These are phyloP conservation scores for Sinocyclocheilus maitianheensis DNA, from an alignment of 2,113 vertebrate genomes.

Conservation along the genomic window DNA sequence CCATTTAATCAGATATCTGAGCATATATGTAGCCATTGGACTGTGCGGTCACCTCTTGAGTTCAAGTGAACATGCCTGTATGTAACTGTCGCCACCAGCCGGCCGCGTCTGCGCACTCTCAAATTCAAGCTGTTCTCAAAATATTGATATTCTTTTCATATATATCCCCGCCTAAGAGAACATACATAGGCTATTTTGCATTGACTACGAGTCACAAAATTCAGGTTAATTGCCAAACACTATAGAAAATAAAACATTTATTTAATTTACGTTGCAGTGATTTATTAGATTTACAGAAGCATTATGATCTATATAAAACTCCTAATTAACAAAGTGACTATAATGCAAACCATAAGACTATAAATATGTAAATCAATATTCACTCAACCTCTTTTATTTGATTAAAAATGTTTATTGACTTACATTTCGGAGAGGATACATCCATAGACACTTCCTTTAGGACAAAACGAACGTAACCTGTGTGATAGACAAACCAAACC, in stretches of 20 bases:
- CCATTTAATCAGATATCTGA: background rate
- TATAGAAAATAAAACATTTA: background rate
- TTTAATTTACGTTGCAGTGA: background rate
- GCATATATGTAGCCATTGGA: background rate
- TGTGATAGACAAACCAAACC: background rate
- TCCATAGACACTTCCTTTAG: slow-evolving; percentile 5
- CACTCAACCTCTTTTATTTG: background rate
- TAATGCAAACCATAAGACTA: background rate
- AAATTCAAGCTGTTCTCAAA: background rate
- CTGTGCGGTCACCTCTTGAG: background rate
- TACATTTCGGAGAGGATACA: slow-evolving; percentile 37
- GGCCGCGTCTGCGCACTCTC: slow-evolving; percentile 35
- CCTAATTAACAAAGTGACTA: background rate
- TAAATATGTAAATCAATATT: background rate
- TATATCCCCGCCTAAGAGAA: background rate
- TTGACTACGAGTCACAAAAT: background rate
- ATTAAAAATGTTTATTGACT: slow-evolving; percentile 37
- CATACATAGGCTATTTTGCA: background rate
- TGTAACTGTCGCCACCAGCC: slow-evolving; percentile 59
- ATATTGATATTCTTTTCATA: background rate
- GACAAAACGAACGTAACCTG: background rate
- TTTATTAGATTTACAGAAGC: background rate
- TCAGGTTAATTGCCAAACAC: background rate
- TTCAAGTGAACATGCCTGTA: background rate
- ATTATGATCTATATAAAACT: background rate